Conservation (phyloP, 2,797 vertebrate genomes). For the Coregonus suidteri region DNA sequence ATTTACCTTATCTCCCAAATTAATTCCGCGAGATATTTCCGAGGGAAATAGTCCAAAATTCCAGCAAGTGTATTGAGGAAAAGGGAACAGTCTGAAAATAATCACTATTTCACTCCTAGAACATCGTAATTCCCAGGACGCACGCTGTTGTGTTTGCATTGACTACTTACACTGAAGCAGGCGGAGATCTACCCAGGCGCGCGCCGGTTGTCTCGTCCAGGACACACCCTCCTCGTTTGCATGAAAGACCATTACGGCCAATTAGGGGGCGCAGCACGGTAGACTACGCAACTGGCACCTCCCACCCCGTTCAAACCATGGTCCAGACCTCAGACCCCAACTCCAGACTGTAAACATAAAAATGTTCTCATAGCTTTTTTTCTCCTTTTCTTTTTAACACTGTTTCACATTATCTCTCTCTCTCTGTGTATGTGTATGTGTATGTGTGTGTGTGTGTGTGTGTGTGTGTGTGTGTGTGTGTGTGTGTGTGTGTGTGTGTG, state of each 20-base stretch:
- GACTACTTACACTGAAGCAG: neutral
- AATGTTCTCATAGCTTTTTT: too few relatives aligned
- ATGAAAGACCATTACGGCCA: too few relatives aligned
- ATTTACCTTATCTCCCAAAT: slow-evolving; percentile 3
- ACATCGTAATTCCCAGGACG: slow-evolving; percentile 27
- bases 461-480: too few relatives aligned
- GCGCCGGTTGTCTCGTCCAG: neutral
- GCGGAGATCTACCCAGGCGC: neutral
- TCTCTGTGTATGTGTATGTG: too few relatives aligned
- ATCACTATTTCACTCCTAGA: neutral
- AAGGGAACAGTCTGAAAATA: neutral
- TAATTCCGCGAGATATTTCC: neutral
- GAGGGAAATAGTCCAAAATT: slow-evolving; percentile 21
- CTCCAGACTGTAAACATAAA: too few relatives aligned
- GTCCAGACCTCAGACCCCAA: neutral
- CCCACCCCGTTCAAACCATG: neutral
- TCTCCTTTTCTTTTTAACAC: too few relatives aligned
- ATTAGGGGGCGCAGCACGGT: slow-evolving; percentile 27
- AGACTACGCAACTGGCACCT: neutral
- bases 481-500: too few relatives aligned
- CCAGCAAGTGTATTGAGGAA: neutral
- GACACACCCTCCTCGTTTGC: too few relatives aligned
- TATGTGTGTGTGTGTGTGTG: too few relatives aligned
- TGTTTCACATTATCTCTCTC: too few relatives aligned
- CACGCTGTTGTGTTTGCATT: neutral